These are phyloP conservation scores for Caenorhabditis uteleia DNA, from an alignment of 2,888 invertebrate genomes.

Conservation along the genomic window DNA sequence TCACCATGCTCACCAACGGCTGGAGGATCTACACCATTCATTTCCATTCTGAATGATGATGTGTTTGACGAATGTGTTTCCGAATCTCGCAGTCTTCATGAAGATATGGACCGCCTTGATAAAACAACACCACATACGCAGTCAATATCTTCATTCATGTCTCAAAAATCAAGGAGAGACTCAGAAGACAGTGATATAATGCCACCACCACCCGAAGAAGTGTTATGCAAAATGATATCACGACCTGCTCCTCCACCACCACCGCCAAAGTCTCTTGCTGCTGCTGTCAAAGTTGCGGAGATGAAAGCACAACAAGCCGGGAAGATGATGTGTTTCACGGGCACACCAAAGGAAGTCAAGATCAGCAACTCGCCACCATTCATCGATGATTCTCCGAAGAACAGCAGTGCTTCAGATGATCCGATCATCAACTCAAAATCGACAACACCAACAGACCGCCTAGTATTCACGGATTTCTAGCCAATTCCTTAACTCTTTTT, in stretches of 20 bases:
- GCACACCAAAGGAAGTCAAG: conserved; percentile 2
- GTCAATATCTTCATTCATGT: conserved; percentile 38
- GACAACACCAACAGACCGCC: neutral
- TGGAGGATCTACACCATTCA: conserved; percentile 51
- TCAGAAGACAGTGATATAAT: conserved; percentile 48
- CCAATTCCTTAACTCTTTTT: neutral
- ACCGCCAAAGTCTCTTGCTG: conserved; percentile 48
- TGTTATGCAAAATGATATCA: conserved; percentile 6
- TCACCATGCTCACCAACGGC: conserved; percentile 42
- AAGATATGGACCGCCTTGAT: conserved; percentile 57
- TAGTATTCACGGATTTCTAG: neutral
- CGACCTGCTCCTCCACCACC: conserved; percentile 52
- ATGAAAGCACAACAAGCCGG: conserved; percentile 30
- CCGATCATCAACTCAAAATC: neutral
- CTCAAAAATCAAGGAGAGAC: conserved; percentile 34
- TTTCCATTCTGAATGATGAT: conserved; percentile 51
- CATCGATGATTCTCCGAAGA: conserved; percentile 58
- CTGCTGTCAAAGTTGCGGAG: conserved; percentile 41
- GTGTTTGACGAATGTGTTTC: conserved; percentile 54
- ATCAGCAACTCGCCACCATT: conserved; percentile 51
- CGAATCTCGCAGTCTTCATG: conserved; percentile 55
- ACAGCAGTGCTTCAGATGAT: conserved; percentile 31
- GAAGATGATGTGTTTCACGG: conserved; percentile 16
- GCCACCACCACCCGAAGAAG: conserved; percentile 55
- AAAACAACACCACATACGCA: conserved; percentile 32